Percentiles rank a stretch among this genome's conserved stretches.
Conservation (phyloP, 2,113 vertebrate species). For the Phocoena phocoena region DNA sequence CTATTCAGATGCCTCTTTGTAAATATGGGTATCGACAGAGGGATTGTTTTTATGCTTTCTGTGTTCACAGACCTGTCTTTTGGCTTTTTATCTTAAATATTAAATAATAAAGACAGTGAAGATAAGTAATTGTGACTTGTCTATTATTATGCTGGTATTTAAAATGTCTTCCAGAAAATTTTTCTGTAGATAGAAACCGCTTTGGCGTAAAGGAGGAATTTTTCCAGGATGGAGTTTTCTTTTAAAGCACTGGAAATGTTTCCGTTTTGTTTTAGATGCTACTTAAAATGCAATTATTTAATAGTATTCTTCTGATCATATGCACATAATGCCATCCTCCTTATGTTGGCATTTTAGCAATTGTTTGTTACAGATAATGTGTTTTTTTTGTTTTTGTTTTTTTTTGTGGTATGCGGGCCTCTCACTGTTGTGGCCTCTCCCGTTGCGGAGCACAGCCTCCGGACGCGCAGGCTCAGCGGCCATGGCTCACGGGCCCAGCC, state of each 20-base stretch:
- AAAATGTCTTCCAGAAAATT: conserved; percentile 41
- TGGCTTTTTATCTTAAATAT: conserved; percentile 51
- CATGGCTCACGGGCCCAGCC: too few species aligned
- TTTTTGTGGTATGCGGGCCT: too few species aligned
- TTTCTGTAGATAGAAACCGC: conserved; percentile 64
- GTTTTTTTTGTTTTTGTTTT: too few species aligned
- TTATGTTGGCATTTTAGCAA: neutral
- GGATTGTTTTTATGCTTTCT: conserved; percentile 38
- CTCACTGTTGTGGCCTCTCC: too few species aligned
- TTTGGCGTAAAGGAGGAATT: conserved; percentile 62
- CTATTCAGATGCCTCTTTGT: conserved; percentile 25
- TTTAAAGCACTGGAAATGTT: neutral
- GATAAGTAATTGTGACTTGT: conserved; percentile 40
- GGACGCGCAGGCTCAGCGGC: too few species aligned
- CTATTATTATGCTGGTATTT: conserved; percentile 30
- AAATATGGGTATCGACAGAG: neutral
- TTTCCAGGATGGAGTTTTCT: conserved; percentile 56
- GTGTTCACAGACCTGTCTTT: neutral
- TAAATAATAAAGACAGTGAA: conserved; percentile 59
- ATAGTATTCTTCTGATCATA: neutral
- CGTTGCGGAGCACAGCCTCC: too few species aligned
- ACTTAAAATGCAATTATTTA: conserved; percentile 28
- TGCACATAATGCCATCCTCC: conserved; percentile 38
- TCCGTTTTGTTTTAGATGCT: conserved; percentile 32
- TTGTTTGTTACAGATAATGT: neutral